These are phyloP conservation scores for Brachynemurus nebulosus DNA, from an alignment of 2,888 invertebrate genomes.

Conservation along the genomic window DNA sequence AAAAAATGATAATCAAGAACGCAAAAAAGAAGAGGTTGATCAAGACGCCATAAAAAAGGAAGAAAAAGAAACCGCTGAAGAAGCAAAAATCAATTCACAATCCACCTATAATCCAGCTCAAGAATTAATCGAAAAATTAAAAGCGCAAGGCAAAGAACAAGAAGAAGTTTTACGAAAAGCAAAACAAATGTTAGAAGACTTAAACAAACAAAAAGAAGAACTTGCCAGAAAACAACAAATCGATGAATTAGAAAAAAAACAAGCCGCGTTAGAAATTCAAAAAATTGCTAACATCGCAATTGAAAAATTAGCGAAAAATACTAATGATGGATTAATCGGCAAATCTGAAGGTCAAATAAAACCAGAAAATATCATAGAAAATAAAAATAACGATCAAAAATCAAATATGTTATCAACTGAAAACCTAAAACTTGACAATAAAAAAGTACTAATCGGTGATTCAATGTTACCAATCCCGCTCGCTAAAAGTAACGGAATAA, in stretches of 20 bases:
- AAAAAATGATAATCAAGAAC: too few relatives aligned
- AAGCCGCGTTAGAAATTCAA: slow-evolving; percentile 38
- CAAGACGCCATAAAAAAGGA: slow-evolving; percentile 32
- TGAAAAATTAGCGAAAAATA: slow-evolving; percentile 32
- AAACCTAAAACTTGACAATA: too few relatives aligned
- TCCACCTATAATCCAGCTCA: slow-evolving; percentile 23
- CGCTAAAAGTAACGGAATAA: too few relatives aligned
- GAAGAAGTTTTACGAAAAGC: slow-evolving; percentile 53
- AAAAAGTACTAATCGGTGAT: too few relatives aligned
- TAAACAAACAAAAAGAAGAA: slow-evolving; percentile 41
- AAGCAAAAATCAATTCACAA: slow-evolving; percentile 26
- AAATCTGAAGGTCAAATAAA: too few relatives aligned
- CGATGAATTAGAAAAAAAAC: slow-evolving; percentile 31
- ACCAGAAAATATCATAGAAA: too few relatives aligned
- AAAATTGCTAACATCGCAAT: slow-evolving; percentile 37
- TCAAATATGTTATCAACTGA: too few relatives aligned
- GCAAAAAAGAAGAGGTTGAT: slow-evolving; percentile 33
- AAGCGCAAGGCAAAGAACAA: slow-evolving; percentile 53
- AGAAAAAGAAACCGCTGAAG: slow-evolving; percentile 31
- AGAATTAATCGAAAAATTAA: slow-evolving; percentile 45
- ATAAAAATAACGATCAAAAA: too few relatives aligned
- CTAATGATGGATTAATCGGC: too few relatives aligned
- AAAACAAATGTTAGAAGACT: slow-evolving; percentile 45
- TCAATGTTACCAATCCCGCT: too few relatives aligned
- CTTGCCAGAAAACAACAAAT: slow-evolving; percentile 17